A percentile compares a stretch with the other conserved stretches of the same genome.
Conservation (phyloP, 2,797 vertebrate species). For the Acomys russatus region DNA sequence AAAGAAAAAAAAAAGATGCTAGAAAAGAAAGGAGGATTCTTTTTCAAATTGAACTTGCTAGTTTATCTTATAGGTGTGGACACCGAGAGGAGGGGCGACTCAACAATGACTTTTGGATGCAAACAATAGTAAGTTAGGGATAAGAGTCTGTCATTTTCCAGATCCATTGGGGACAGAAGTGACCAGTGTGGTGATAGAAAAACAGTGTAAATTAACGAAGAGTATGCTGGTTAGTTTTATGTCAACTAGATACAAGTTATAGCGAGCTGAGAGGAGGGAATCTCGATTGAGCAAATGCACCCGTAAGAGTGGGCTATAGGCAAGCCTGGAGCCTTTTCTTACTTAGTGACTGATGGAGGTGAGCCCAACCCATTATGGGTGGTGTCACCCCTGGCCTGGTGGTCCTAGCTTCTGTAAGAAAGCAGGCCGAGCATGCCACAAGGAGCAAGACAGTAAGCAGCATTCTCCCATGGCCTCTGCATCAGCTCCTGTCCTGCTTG, state of each 20-base stretch:
- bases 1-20: no score
- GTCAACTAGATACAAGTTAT: neutral
- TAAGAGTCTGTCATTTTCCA: constrained; percentile 15
- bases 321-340: neutral
- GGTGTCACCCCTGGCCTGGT: neutral
- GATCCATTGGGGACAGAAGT: neutral
- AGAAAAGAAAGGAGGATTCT: neutral
- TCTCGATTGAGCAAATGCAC: no score
- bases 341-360: neutral
- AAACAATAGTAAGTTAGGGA: constrained; percentile 46
- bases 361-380: no score
- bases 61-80: neutral
- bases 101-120: constrained; percentile 30
- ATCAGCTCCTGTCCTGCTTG: neutral
- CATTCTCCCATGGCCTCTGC: neutral
- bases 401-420: neutral
- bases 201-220: neutral
- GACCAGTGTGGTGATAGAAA: neutral
- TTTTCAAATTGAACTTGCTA: neutral
- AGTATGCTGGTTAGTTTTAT: neutral
- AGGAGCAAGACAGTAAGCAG: neutral
- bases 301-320: neutral
- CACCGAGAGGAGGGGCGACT: neutral
- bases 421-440: neutral
- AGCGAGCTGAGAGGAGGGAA: neutral